Evolutionary conservation across 2,113 vertebrate species (phyloP).

Genomic region (Geococcyx californianus): DNA sequence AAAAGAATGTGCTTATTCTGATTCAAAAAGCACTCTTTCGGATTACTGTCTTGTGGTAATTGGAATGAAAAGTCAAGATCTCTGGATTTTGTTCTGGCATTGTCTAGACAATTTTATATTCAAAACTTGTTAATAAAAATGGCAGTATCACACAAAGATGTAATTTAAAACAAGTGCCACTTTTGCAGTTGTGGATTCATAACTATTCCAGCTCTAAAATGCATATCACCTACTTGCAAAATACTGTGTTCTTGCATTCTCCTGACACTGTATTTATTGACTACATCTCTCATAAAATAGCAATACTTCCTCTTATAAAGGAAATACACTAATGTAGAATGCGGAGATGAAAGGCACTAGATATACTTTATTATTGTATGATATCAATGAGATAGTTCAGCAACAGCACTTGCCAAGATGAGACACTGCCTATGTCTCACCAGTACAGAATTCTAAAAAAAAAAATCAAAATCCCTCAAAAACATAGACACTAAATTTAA

Average conservation of each 20-base stretch:
- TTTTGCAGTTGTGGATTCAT: not conserved
- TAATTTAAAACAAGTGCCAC: not conserved
- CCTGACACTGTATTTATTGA: not conserved
- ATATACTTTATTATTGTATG: not conserved
- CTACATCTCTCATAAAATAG: not conserved
- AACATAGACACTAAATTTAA: not conserved
- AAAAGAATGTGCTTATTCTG: not conserved
- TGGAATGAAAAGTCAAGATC: not conserved
- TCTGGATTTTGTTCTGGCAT: not conserved
- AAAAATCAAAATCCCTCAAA: not conserved
- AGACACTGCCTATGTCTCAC: not conserved
- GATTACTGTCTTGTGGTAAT: not conserved
- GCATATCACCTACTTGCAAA: not conserved
- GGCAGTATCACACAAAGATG: not conserved
- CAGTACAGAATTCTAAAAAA: not conserved
- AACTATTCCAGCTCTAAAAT: not conserved
- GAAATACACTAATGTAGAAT: not conserved
- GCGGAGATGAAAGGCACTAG: not conserved
- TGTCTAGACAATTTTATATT: not conserved
- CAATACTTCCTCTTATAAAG: not conserved
- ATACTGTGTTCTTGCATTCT: not conserved
- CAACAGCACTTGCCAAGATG: not conserved
- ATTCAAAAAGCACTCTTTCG: not conserved
- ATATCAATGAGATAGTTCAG: not conserved
- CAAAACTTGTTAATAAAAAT: not conserved